Evolutionary conservation across 2,797 vertebrate species (phyloP).

Genomic region (Bovichtus diacanthus): DNA sequence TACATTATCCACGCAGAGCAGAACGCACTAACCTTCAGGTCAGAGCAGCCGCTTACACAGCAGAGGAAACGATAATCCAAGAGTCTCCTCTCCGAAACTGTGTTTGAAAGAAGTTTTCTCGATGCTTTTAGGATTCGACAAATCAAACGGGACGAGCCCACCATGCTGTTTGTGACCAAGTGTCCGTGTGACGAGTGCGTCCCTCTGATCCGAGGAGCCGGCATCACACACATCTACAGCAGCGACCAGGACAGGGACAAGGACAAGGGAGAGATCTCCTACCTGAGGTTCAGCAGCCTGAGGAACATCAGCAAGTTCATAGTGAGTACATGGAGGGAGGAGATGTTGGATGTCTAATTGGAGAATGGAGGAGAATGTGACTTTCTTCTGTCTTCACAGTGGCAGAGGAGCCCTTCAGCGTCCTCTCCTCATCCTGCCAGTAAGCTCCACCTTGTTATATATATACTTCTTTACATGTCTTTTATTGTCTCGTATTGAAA

Average conservation of each 20-base stretch:
- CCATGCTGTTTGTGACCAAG: slow-evolving; percentile 96
- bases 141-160: slow-evolving; percentile 88
- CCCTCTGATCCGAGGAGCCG: slow-evolving; percentile 93
- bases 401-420: slow-evolving; percentile 84
- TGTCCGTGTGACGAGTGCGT: slow-evolving; percentile 97
- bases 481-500: not conserved
- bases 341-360: not conserved
- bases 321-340: slow-evolving; percentile 81
- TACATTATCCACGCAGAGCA: slow-evolving; percentile 97
- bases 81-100: not conserved
- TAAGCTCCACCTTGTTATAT: slow-evolving; percentile 53
- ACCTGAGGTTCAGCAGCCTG: slow-evolving; percentile 90
- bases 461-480: not conserved
- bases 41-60: slow-evolving; percentile 15
- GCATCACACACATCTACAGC: slow-evolving; percentile 94
- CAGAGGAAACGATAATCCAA: not conserved
- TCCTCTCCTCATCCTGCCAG: slow-evolving; percentile 60
- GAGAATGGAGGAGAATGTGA: not conserved
- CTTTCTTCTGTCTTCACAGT: slow-evolving; percentile 83
- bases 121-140: slow-evolving; percentile 86
- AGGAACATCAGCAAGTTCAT: slow-evolving; percentile 89
- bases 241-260: slow-evolving; percentile 92
- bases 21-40: slow-evolving; percentile 97
- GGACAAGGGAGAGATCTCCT: slow-evolving; percentile 95
- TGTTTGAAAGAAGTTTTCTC: not conserved